Evolutionary conservation across 2,888 invertebrate species (phyloP), one percentile per base, ranked within the genome.

Genomic region (Pyralis farinalis): DNA sequence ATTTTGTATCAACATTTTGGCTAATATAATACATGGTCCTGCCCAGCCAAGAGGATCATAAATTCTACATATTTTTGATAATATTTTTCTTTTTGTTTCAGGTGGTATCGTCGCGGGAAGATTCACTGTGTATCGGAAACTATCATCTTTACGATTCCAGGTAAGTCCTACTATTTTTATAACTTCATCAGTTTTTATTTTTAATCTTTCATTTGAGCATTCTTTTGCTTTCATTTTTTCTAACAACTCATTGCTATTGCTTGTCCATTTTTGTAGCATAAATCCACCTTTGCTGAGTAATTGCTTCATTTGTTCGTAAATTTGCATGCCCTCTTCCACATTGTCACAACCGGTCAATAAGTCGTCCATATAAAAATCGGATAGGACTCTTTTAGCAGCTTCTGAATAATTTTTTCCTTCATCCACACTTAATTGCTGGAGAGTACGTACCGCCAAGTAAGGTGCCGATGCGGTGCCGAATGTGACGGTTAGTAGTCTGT

Each of bases 201-300:
- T 10, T 21, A 34, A 22, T 12, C 7, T 8, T n/a, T 34, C 11
- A n/a, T n/a, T 25, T 10, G 11, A 0, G 21, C 6, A 10, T 25
- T 8, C 10, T 21, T 1, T 36, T 12, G 31, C 10, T 8, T 20
- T 30, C 6, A 44, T 44, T 6, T 33, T 35, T 30, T 42, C 20
- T 32, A n/a, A n/a, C n/a, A n/a, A n/a, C n/a, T n/a, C n/a, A n/a
- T n/a, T n/a, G n/a, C n/a, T n/a, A n/a, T n/a, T n/a, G n/a, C n/a
- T n/a, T n/a, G n/a, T n/a, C n/a, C 58, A 64, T 40, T 70, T 62
- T 12, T 64, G 54, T 3, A 71, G 37, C 3, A 49, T 31, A 42
- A 72, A 70, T 0, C 69, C 65, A 3, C 59, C 68, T 6, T 42
- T 43, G 21, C 34, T 44, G 12, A 70, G 27, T 6, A 65, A 20